These are phyloP conservation scores for Melanotaenia duboulayi DNA, from an alignment of 2,113 vertebrate species.

Conservation along the genomic window DNA sequence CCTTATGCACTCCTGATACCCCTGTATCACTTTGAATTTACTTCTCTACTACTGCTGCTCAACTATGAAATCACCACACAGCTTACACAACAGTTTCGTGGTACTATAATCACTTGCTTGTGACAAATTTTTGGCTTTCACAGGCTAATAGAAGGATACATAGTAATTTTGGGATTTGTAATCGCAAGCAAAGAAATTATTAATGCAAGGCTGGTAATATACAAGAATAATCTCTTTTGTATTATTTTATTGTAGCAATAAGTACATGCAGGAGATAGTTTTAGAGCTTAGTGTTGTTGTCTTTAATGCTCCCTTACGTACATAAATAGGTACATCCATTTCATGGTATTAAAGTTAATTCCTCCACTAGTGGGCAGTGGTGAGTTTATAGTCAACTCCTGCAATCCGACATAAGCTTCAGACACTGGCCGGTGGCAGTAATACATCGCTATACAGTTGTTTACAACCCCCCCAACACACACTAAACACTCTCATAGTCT, in stretches of 20 bases:
- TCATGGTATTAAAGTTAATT: too few species aligned
- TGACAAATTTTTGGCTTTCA: slow-evolving; percentile 23
- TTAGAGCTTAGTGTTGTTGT: neutral
- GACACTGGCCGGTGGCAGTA: too few species aligned
- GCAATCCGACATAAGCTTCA: too few species aligned
- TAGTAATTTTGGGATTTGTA: slow-evolving; percentile 9
- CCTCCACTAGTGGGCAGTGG: too few species aligned
- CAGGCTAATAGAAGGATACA: slow-evolving; percentile 4
- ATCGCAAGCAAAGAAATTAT: neutral
- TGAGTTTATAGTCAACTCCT: too few species aligned
- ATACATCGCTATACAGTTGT: too few species aligned
- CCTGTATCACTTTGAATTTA: slow-evolving; percentile 36
- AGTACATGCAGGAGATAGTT: neutral
- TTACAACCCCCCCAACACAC: too few species aligned
- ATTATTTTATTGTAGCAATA: too few species aligned
- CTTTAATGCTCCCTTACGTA: too few species aligned
- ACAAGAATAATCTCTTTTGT: neutral
- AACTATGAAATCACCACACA: slow-evolving; percentile 9
- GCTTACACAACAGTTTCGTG: slow-evolving; percentile 28
- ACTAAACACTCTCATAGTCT: too few species aligned
- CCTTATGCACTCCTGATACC: slow-evolving; percentile 28
- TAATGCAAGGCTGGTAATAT: slow-evolving; percentile 8
- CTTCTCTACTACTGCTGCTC: slow-evolving; percentile 29
- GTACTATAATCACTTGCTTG: slow-evolving; percentile 2
- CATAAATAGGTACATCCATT: too few species aligned